Conservation (phyloP, 2,797 vertebrate genomes). For the Chelon auratus region DNA sequence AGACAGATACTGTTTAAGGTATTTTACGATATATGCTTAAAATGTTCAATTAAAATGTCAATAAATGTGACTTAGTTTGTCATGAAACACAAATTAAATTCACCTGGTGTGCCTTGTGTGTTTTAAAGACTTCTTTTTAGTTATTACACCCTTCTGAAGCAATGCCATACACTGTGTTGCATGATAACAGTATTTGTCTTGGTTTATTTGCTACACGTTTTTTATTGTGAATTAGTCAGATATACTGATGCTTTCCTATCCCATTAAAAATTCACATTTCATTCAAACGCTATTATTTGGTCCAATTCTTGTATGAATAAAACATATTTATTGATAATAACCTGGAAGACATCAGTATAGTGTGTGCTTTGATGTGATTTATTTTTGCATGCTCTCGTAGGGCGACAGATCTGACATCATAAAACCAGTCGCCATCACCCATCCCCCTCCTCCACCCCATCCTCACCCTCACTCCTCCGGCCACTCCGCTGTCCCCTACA, state of each 20-base stretch:
- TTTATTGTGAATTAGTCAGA: constrained; percentile 15
- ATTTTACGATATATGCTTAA: neutral
- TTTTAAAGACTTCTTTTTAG: constrained; percentile 8
- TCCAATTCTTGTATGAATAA: neutral
- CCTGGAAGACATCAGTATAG: constrained; percentile 55
- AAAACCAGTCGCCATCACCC: constrained; percentile 94
- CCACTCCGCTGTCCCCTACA: constrained; percentile 83
- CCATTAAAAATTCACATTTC: no score
- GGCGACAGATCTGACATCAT: constrained; percentile 91
- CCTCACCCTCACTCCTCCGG: constrained; percentile 63
- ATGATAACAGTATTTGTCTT: constrained; percentile 41
- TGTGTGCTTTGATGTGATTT: constrained; percentile 62
- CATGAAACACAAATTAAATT: neutral
- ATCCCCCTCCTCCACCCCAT: constrained; percentile 79
- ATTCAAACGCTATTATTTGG: neutral
- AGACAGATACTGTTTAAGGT: neutral
- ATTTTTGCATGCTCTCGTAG: constrained; percentile 84
- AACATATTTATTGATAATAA: constrained; percentile 65
- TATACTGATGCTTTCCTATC: constrained; percentile 62
- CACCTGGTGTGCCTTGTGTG: constrained; percentile 34
- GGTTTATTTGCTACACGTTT: constrained; percentile 3
- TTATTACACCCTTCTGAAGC: constrained; percentile 67
- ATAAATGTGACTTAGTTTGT: neutral
- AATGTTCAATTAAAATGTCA: neutral
- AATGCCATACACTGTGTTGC: constrained; percentile 47